Evolutionary conservation across 2,888 invertebrate genomes (phyloP).

Genomic region (Zonitis immaculata): DNA sequence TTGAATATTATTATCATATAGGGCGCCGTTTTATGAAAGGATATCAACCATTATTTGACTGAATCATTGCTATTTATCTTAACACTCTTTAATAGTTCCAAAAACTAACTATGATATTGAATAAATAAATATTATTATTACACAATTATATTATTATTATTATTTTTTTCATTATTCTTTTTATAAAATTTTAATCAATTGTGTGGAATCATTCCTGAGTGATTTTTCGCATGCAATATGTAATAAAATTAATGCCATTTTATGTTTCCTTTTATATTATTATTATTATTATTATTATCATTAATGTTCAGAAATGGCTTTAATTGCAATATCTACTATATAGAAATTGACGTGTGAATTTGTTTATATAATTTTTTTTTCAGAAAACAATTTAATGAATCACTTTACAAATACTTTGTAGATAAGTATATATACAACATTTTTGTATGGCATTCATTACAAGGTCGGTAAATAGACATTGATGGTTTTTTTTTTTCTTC

Average conservation of each 20-base stretch:
- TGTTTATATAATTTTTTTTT: constrained; percentile 5
- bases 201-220: background rate
- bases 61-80: constrained; percentile 1
- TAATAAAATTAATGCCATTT: background rate
- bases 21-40: constrained; percentile 23
- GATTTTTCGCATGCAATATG: background rate
- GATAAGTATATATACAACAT: constrained; percentile 3
- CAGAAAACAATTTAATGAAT: constrained; percentile 10
- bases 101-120: background rate
- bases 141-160: background rate
- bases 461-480: constrained; percentile 1
- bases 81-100: background rate
- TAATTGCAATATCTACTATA: too few species aligned
- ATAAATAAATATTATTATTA: background rate
- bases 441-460: constrained; percentile 8
- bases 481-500: background rate
- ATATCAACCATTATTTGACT: constrained; percentile 26
- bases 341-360: too few species aligned
- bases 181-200: background rate
- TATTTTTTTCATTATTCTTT: background rate
- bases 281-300: background rate
- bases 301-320: too few species aligned
- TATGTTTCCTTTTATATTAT: background rate
- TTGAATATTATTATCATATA: constrained; percentile 20
- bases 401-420: constrained; percentile 12